Base-by-base conservation (phyloP, 2,888 invertebrate genomes). In the Eristalis arbustorum region DNA sequence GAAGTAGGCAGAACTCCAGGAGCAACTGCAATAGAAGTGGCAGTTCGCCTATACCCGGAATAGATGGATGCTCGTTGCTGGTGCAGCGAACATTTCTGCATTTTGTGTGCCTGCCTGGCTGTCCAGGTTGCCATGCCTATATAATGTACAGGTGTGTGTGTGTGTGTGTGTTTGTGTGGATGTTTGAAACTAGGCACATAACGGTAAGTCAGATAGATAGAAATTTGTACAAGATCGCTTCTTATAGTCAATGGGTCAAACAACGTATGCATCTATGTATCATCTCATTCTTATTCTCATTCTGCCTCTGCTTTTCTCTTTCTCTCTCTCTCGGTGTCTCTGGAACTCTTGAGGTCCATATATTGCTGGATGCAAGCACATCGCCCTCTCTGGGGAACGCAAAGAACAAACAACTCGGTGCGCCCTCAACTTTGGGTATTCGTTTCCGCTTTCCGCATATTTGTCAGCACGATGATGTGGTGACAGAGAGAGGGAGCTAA, bases 171-270 rank as follows among this genome's bases (percentile, higher is more conserved):
- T 25, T 72, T 81, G 77, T 87, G 71, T 87, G 71, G 78, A 78
- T 71, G 66, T 76, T 84, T 78, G 74, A 78, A 82, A 87, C 82
- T 82, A 87, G 82, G 74, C 85, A 87, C 71, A 73, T 87, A 87
- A 87, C 85, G 85, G 85, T 78, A 87, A 87, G 85, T 69, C 74
- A 78, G 82, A 78, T 78, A 78, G 82, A 82, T 82, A 74, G 74
- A 87, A 82, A 87, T 82, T 87, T 87, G 85, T 87, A 78, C 85
- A 82, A 82, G 85, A 87, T 87, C 82, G 85, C 85, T 87, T 75
- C 85, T 87, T 87, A 87, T 87, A 87, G 82, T 87, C 85, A 87
- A 82, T 87, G 85, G 85, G 85, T 87, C 85, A 87, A 87, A 82
- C 82, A 72, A 85, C 68, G 85, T 68, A 76, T 71, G 67, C 59